Conservation (phyloP, 2,113 vertebrate species). For the Ictalurus furcatus region DNA sequence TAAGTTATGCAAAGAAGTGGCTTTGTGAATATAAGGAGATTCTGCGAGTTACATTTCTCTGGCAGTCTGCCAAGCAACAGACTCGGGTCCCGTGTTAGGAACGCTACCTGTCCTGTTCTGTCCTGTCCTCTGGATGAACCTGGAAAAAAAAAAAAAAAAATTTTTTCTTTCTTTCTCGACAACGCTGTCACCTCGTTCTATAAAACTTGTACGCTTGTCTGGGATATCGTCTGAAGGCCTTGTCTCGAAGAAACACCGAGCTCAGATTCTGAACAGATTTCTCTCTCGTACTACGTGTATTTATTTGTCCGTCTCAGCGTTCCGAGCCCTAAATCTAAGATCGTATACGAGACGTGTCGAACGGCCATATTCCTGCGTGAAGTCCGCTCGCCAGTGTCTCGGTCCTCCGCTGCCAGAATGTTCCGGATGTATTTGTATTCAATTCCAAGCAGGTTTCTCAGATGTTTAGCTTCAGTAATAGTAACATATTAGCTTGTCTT, state of each 20-base stretch:
- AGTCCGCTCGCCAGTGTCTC: no score
- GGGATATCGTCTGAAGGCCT: slow-evolving; percentile 48
- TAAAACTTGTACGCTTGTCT: slow-evolving; percentile 1
- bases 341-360: not conserved
- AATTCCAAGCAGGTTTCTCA: no score
- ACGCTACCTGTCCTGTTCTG: slow-evolving; percentile 62
- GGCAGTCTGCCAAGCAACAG: slow-evolving; percentile 56
- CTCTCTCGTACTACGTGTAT: slow-evolving; percentile 25
- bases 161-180: slow-evolving; percentile 37
- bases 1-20: slow-evolving; percentile 30
- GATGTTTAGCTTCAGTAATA: no score
- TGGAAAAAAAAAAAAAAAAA: slow-evolving; percentile 2
- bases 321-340: not conserved
- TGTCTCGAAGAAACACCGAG: slow-evolving; percentile 20
- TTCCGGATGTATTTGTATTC: not conserved
- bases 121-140: slow-evolving; percentile 67
- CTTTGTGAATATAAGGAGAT: slow-evolving; percentile 54
- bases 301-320: not conserved
- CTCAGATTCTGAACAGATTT: slow-evolving; percentile 8
- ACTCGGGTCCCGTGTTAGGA: slow-evolving; percentile 52
- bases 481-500: no score
- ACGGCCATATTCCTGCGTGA: not conserved
- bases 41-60: slow-evolving; percentile 56
- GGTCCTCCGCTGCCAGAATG: not conserved
- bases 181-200: not conserved